Percentiles rank a stretch among this genome's conserved stretches.
These are phyloP conservation scores for Taenaris catops DNA, from an alignment of 2,888 invertebrate species.

Conservation along the genomic window DNA sequence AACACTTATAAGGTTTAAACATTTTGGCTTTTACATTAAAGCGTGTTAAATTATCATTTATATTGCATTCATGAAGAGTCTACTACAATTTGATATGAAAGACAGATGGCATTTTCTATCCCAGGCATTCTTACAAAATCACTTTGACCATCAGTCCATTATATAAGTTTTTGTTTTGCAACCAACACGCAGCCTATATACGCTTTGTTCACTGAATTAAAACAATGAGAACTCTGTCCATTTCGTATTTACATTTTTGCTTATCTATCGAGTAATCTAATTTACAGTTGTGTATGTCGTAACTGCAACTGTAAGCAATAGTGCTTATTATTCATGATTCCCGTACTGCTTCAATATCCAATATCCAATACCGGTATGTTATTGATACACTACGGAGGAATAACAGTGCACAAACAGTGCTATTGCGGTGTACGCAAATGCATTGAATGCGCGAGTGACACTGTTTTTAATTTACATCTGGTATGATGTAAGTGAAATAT, in stretches of 20 bases:
- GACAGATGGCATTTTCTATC: too few species aligned
- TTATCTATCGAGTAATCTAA: conserved; percentile 49
- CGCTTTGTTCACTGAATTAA: conserved; percentile 33
- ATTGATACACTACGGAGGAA: conserved; percentile 15
- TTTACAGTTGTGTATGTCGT: conserved; percentile 31
- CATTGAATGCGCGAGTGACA: conserved; percentile 2
- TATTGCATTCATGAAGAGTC: too few species aligned
- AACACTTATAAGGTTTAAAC: too few species aligned
- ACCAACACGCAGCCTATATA: conserved; percentile 37
- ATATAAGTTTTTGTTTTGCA: conserved; percentile 59
- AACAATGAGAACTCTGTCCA: conserved; percentile 50
- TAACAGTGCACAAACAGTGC: conserved; percentile 11
- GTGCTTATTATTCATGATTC: conserved; percentile 22
- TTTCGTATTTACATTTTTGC: conserved; percentile 48
- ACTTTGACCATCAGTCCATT: conserved; percentile 45
- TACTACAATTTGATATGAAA: too few species aligned
- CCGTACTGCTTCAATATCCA: conserved; percentile 13
- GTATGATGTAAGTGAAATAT: neutral
- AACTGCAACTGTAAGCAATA: conserved; percentile 18
- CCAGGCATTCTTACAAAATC: conserved; percentile 51
- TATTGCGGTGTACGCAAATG: conserved; percentile 7
- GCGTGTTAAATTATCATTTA: too few species aligned
- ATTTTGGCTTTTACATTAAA: too few species aligned
- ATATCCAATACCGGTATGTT: conserved; percentile 18
- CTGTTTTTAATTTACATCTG: conserved; percentile 1